Evolutionary conservation across 2,797 vertebrate genomes (phyloP).

Genomic region (Hypotaenidia philippensis): DNA sequence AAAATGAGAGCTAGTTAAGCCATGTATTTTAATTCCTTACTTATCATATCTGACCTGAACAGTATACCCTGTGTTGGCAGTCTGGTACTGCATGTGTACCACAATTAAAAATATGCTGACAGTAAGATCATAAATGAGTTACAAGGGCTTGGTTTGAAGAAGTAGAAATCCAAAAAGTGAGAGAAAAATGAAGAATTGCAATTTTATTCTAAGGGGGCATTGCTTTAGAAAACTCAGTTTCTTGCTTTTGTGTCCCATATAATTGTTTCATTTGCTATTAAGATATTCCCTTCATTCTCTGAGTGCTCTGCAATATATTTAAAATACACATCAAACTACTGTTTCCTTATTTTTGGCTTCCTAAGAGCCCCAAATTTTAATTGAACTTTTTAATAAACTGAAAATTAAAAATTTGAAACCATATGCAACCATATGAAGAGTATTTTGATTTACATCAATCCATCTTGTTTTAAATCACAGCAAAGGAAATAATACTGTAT

Average conservation of each 20-base stretch:
- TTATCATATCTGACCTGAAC: background rate
- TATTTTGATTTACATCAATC: background rate
- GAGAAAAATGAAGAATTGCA: background rate
- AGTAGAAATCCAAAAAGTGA: background rate
- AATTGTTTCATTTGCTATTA: background rate
- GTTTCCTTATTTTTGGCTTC: background rate
- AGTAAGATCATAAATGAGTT: background rate
- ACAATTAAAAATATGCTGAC: background rate
- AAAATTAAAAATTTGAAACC: background rate
- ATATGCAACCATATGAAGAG: background rate
- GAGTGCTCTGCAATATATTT: background rate
- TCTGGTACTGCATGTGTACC: background rate
- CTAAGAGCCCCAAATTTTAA: background rate
- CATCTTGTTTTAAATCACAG: background rate
- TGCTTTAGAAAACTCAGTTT: background rate
- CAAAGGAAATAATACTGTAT: background rate
- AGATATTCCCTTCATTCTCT: background rate
- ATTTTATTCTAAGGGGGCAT: background rate
- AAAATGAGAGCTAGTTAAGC: background rate
- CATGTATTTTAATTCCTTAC: background rate
- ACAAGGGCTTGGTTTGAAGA: background rate
- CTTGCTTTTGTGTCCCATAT: background rate
- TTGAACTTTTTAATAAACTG: background rate
- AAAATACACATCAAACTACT: background rate
- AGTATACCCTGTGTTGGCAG: background rate